Evolutionary conservation across 2,888 invertebrate species (phyloP).

Genomic region (Mesodorylaimus sp.): DNA sequence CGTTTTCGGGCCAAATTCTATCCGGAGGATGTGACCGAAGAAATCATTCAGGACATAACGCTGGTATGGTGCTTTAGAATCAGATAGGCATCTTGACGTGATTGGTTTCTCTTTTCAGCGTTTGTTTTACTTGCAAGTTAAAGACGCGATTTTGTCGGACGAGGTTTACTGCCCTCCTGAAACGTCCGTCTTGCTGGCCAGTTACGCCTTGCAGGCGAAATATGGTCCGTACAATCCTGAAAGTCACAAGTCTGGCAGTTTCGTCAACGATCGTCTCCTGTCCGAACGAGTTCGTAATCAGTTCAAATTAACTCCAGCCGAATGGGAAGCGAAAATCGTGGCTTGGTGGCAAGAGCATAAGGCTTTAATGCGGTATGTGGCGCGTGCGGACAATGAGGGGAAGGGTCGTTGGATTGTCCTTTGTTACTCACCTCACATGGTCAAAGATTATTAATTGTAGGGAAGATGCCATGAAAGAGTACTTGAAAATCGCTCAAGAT

Average conservation of each 20-base stretch:
- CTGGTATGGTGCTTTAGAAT: conserved; percentile 37
- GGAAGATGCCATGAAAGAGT: conserved; percentile 99
- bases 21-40: conserved; percentile 93
- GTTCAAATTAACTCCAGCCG: conserved; percentile 84
- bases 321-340: conserved; percentile 94
- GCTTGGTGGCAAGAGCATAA: conserved; percentile 94
- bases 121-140: conserved; percentile 60
- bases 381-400: not conserved
- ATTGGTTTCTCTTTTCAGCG: not conserved
- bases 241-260: conserved; percentile 60
- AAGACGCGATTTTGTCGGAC: conserved; percentile 88
- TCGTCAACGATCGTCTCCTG: conserved; percentile 74
- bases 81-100: not conserved
- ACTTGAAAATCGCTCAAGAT: conserved; percentile 90
- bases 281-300: conserved; percentile 79
- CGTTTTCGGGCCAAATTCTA: conserved; percentile 98
- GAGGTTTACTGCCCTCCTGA: conserved; percentile 99
- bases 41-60: conserved; percentile 94
- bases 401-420: too few relatives aligned
- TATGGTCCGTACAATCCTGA: conserved; percentile 82
- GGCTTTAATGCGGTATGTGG: conserved; percentile 13
- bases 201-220: conserved; percentile 82
- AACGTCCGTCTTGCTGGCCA: conserved; percentile 87
- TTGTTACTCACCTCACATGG: too few relatives aligned
- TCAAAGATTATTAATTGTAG: too few relatives aligned